phyloP scores from a whole-genome alignment of 1,140 invertebrate species.

The Magallana gigas region DNA sequence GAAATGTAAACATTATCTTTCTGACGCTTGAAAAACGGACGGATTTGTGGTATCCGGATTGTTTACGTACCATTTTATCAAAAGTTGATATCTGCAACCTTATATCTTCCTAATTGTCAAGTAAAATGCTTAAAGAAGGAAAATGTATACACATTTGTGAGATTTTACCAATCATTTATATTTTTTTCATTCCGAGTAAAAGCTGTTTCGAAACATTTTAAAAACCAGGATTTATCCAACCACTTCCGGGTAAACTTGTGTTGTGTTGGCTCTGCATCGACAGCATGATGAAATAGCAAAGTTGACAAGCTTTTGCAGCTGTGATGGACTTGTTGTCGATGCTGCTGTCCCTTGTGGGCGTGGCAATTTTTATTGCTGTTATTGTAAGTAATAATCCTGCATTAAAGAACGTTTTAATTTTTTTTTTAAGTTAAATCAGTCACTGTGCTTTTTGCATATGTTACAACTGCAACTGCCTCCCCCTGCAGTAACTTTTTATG shows the following conservation, averaged over 20 bases:
- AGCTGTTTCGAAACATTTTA: background rate
- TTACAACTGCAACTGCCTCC: too few relatives aligned
- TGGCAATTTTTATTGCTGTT: background rate
- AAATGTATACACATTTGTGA: too few relatives aligned
- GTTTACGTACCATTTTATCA: too few relatives aligned
- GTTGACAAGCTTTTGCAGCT: background rate
- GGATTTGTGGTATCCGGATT: background rate
- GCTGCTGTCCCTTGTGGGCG: conserved; percentile 19
- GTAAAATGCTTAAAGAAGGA: too few relatives aligned
- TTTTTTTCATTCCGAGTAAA: too few relatives aligned
- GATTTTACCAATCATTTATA: too few relatives aligned
- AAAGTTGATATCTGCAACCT: too few relatives aligned
- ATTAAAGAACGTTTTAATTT: background rate
- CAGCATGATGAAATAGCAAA: conserved; percentile 19
- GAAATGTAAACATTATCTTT: background rate
- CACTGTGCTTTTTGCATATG: too few relatives aligned
- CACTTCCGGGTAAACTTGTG: conserved; percentile 6
- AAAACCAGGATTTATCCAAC: background rate
- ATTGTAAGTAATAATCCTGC: conserved; percentile 4
- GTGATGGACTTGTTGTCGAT: background rate
- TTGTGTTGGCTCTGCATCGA: background rate
- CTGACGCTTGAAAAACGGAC: background rate
- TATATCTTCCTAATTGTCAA: too few relatives aligned
- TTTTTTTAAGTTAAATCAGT: too few relatives aligned
- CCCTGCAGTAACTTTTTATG: too few relatives aligned